phyloP scores from a whole-genome alignment of 2,113 vertebrate species.

The Eulemur rufifrons region DNA sequence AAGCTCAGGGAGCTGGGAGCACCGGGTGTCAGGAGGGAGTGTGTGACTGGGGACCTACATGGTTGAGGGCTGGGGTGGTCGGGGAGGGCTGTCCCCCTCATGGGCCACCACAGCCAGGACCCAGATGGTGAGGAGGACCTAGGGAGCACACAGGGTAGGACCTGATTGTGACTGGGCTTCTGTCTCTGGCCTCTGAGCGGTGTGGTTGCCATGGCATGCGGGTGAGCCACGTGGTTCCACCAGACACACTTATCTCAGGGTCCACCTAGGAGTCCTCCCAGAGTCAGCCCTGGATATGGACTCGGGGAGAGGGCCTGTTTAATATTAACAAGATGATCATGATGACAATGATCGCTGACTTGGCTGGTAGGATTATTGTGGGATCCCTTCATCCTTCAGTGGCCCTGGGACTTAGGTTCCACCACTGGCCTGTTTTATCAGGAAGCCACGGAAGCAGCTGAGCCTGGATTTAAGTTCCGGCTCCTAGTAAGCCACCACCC shows the following conservation, averaged over 20 bases:
- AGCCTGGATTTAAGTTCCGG: background rate
- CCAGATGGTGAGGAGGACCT: background rate
- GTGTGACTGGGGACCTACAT: background rate
- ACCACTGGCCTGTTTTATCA: background rate
- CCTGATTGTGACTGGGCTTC: background rate
- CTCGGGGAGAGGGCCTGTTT: background rate
- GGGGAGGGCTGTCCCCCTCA: background rate
- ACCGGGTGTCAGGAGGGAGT: background rate
- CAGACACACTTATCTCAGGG: background rate
- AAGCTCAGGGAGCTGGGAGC: background rate
- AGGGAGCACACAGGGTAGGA: background rate
- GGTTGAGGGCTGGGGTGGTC: background rate
- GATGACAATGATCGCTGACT: too few relatives aligned
- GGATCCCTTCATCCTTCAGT: background rate
- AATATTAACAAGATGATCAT: background rate
- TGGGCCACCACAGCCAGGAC: background rate
- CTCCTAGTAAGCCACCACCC: background rate
- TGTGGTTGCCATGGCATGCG: background rate
- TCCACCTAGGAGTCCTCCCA: background rate
- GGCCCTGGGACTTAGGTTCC: background rate
- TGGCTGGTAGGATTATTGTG: background rate
- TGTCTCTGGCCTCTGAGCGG: accelerated
- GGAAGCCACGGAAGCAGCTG: background rate
- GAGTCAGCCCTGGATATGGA: background rate
- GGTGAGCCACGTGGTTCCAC: background rate